Evolutionary conservation across 2,113 vertebrate species (phyloP).

Genomic region (Trochalopteron elliotii): DNA sequence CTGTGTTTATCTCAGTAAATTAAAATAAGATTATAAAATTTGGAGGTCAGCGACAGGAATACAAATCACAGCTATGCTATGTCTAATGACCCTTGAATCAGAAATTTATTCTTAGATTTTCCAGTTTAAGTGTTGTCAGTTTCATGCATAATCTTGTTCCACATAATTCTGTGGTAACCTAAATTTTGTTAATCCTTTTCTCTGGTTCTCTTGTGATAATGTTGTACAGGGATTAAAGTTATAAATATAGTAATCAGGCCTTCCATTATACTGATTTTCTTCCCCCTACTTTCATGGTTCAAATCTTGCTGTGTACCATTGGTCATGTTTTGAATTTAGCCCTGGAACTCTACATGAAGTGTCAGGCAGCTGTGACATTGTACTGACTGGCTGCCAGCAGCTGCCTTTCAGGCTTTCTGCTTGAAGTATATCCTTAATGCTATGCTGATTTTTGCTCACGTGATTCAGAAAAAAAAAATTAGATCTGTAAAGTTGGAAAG

Average conservation of each 20-base stretch:
- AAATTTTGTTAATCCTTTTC: slow-evolving; percentile 12
- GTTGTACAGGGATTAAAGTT: neutral
- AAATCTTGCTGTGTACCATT: neutral
- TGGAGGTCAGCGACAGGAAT: neutral
- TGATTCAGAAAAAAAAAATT: neutral
- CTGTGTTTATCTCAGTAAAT: neutral
- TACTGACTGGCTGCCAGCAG: neutral
- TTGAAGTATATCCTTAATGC: neutral
- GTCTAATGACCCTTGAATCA: neutral
- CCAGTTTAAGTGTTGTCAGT: neutral
- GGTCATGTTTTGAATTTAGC: neutral
- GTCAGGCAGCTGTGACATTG: neutral
- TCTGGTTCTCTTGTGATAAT: neutral
- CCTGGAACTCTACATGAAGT: neutral
- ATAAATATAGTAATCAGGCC: neutral
- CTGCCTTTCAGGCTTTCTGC: neutral
- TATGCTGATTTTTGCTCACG: fast-evolving
- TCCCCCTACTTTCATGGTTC: neutral
- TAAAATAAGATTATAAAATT: neutral
- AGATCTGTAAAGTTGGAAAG: neutral
- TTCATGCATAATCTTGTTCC: slow-evolving; percentile 5
- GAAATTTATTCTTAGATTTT: neutral
- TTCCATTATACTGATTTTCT: neutral
- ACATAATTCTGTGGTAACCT: slow-evolving; percentile 6
- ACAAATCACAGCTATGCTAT: neutral